Conservation (phyloP, 1,140 invertebrate species). For the Tenebrio molitor region DNA sequence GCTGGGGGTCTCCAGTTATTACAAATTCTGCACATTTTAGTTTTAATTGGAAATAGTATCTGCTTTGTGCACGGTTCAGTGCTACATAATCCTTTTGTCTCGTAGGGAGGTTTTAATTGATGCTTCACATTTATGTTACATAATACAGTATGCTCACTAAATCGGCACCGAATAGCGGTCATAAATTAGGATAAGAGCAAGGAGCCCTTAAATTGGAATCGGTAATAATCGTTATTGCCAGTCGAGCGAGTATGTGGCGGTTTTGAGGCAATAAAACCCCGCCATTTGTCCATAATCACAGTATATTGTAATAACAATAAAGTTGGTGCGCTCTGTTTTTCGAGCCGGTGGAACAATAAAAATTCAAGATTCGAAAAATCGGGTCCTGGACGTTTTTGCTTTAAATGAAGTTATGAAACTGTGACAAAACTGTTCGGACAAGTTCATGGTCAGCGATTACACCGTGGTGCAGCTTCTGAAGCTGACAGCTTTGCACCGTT, state of each 20-base stretch:
- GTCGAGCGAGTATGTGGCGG: slow-evolving; percentile 23
- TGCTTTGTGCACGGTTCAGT: not conserved
- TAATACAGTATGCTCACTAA: slow-evolving; percentile 28
- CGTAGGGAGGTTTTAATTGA: slow-evolving; percentile 5
- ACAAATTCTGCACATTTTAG: slow-evolving; percentile 8
- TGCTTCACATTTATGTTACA: not conserved
- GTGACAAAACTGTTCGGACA: slow-evolving; percentile 25
- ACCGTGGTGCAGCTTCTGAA: not conserved
- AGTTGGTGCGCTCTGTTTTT: not conserved
- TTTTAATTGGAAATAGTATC: slow-evolving; percentile 11
- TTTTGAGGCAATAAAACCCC: slow-evolving; percentile 17
- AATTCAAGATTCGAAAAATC: not conserved
- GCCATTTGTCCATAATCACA: slow-evolving; percentile 13
- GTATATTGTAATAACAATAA: slow-evolving; percentile 1
- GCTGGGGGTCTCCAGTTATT: not conserved
- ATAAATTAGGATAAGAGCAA: slow-evolving; percentile 26
- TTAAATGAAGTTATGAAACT: slow-evolving; percentile 10
- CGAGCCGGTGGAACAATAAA: not conserved
- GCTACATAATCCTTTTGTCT: slow-evolving; percentile 7
- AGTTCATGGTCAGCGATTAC: slow-evolving; percentile 23
- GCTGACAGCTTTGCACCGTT: too few species aligned
- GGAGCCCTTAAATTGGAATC: slow-evolving; percentile 27
- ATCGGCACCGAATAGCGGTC: slow-evolving; percentile 3
- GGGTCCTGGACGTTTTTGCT: not conserved
- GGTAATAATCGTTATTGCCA: slow-evolving; percentile 20